Base-by-base conservation (phyloP, 2,113 vertebrate genomes). In the Peromyscus californicus region DNA sequence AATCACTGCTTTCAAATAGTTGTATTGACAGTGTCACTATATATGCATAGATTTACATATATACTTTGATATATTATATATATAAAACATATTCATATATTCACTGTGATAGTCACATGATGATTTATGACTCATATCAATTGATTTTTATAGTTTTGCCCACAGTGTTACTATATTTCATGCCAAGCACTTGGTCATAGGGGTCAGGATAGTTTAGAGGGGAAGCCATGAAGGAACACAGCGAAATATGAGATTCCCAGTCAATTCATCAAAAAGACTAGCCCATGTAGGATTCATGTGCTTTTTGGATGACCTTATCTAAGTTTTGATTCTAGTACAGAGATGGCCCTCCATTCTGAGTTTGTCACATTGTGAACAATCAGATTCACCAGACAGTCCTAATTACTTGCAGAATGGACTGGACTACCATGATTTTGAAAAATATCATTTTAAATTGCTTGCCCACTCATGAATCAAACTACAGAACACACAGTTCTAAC, bases 381-480 rank as follows among this genome's bases (percentile, higher is more conserved):
- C 54, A 69, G 0, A 57, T 86, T 94, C 84, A 82, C 39, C 67
- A 75, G 82, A 45, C n/a, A 42, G 78, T 94, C 33, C 67, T 69
- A 9, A 79, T 95, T 84, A 84, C 76, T 61, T 95, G 72, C 65
- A 92, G 67, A 88, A 61, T 29, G 89, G 26, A 65, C 42, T 72
- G 54, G 95, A 61, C 7, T 82, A 36, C 51, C 29, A 26, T 82
- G 48, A 42, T 82, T 95, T 94, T 42, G 59, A 92, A 88, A 79
- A 80, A 70, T 3, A 26, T 78, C 42, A 65, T 88, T 96, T 95
- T 48, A 90, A 87, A 85, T 93, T 82, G 89, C 45, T 90, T 92
- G 59, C 69, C 57, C 29, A 90, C 42, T 90, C 59, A 57, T 86
- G 21, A n/a, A 74, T 93, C 88, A 90, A 96, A 96, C 89, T 54